Percentiles rank a stretch among this genome's conserved stretches.
Conservation (phyloP, 2,113 vertebrate genomes). For the Eidolon helvum region DNA sequence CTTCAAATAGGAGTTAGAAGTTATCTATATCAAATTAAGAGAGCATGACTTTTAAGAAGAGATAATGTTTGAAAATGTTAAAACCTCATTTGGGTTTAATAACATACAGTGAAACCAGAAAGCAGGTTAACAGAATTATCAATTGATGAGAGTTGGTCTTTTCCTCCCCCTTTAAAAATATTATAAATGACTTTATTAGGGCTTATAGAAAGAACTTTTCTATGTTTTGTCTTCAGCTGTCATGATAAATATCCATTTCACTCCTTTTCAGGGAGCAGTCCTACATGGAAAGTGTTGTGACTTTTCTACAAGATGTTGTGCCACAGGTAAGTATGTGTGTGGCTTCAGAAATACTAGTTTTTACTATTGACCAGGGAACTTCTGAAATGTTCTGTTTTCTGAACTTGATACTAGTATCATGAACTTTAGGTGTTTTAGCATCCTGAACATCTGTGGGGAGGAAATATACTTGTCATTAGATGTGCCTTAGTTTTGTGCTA, state of each 20-base stretch:
- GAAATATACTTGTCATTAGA: background rate
- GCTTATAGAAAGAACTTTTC: background rate
- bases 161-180: background rate
- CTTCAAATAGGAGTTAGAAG: background rate
- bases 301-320: slow-evolving; percentile 98
- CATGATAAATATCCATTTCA: slow-evolving; percentile 31
- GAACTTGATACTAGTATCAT: background rate
- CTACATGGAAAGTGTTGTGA: slow-evolving; percentile 99
- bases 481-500: background rate
- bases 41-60: background rate
- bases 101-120: background rate
- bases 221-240: background rate
- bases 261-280: slow-evolving; percentile 93
- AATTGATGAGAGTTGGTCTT: background rate
- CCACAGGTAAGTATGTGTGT: slow-evolving; percentile 89
- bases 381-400: background rate
- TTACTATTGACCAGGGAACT: background rate
- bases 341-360: background rate
- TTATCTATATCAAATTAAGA: background rate
- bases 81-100: background rate
- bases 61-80: background rate
- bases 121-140: background rate
- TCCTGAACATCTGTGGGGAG: background rate
- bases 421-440: background rate
- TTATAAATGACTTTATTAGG: background rate